Percentiles rank a stretch among this genome's conserved stretches.
Conservation (phyloP, 2,113 vertebrate species). For the Herpetotheres cachinnans region DNA sequence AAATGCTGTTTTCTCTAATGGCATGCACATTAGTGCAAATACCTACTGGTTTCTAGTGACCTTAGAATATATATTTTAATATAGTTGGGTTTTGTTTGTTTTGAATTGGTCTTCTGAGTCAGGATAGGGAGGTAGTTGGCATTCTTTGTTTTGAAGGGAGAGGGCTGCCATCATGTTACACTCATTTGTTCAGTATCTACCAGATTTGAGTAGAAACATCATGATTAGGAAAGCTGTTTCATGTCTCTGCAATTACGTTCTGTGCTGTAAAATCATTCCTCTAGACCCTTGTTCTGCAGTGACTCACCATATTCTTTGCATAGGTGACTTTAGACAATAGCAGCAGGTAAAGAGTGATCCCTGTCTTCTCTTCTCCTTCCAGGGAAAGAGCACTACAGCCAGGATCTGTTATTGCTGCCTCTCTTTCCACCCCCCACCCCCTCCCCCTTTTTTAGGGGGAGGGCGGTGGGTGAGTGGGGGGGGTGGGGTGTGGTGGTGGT, state of each 20-base stretch:
- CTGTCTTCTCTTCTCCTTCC: neutral
- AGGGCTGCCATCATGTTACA: neutral
- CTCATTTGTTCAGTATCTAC: neutral
- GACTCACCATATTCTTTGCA: neutral
- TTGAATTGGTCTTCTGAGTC: neutral
- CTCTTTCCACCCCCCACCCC: rapidly evolving
- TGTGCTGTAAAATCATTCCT: neutral
- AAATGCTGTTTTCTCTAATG: neutral
- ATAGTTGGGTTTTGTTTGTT: neutral
- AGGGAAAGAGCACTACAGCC: neutral
- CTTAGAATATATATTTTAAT: neutral
- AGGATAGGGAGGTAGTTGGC: neutral
- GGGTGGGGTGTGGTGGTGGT: too few species aligned
- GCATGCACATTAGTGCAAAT: neutral
- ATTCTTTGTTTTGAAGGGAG: neutral
- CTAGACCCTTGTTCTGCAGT: neutral
- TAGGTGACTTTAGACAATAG: neutral
- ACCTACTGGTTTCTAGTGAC: neutral
- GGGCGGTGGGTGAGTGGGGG: too few species aligned
- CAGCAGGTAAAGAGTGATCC: neutral
- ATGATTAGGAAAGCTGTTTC: neutral
- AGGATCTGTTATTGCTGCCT: neutral
- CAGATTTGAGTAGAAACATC: neutral
- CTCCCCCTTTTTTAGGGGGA: too few species aligned
- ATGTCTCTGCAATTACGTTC: neutral